These are phyloP conservation scores for Loriculus beryllinus DNA, from an alignment of 2,797 vertebrate species.

Conservation along the genomic window DNA sequence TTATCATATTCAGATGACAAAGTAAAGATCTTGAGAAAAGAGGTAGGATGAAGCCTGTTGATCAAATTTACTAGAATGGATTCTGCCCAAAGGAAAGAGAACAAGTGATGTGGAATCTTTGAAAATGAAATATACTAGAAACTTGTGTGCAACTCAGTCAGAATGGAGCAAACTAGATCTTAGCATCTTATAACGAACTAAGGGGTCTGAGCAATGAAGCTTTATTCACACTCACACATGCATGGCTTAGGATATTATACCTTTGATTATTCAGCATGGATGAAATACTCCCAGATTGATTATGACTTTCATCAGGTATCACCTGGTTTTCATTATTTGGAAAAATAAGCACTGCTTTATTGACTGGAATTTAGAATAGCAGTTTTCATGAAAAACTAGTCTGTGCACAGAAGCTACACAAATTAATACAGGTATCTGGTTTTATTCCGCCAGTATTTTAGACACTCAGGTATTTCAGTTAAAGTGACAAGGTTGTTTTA, in stretches of 20 bases:
- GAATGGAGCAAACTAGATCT: not conserved
- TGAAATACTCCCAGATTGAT: not conserved
- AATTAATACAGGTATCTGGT: not conserved
- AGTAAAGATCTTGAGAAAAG: not conserved
- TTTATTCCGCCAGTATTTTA: not conserved
- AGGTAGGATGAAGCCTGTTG: not conserved
- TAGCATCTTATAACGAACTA: not conserved
- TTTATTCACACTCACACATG: not conserved
- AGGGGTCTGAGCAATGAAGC: not conserved
- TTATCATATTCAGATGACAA: not conserved
- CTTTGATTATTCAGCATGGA: not conserved
- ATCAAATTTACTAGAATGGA: not conserved
- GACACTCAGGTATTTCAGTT: not conserved
- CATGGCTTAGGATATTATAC: not conserved
- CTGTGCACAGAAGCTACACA: not conserved
- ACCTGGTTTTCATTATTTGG: not conserved
- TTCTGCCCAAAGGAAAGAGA: not conserved
- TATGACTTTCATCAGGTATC: not conserved
- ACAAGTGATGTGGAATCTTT: not conserved
- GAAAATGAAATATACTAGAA: not conserved
- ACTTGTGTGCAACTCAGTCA: not conserved
- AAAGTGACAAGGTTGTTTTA: not conserved
- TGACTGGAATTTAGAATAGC: not conserved
- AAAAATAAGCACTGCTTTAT: not conserved
- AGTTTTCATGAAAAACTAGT: not conserved